Conservation (phyloP, 2,113 vertebrate species). For the Nyctereutes procyonoides region DNA sequence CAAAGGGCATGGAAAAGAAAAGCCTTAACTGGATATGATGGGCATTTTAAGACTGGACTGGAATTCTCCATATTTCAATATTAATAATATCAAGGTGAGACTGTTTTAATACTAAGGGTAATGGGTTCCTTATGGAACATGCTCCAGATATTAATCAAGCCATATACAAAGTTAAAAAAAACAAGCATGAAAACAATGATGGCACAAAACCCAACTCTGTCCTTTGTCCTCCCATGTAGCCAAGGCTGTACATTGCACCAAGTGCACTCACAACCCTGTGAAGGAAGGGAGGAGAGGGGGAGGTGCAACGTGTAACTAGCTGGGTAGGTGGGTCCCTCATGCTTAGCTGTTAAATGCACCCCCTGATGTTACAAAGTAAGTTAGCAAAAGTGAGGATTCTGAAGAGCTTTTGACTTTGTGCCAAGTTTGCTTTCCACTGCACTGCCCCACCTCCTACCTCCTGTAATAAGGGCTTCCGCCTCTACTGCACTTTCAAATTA, state of each 20-base stretch:
- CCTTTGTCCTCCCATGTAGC: no score
- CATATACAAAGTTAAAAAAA: background rate
- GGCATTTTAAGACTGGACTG: background rate
- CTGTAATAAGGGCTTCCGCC: background rate
- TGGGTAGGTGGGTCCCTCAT: background rate
- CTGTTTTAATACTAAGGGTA: background rate
- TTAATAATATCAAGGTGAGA: background rate
- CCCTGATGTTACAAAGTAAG: background rate
- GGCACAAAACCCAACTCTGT: background rate
- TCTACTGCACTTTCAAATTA: slow-evolving; percentile 66
- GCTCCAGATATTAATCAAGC: background rate
- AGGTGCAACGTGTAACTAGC: background rate
- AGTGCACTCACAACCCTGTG: background rate
- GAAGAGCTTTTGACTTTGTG: background rate
- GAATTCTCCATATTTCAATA: background rate
- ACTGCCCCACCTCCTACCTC: background rate
- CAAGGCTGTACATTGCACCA: background rate
- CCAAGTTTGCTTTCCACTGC: background rate
- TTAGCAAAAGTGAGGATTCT: background rate
- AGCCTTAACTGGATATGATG: background rate
- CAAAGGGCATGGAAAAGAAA: background rate
- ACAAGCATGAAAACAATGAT: background rate
- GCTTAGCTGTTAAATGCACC: background rate
- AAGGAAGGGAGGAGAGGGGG: background rate
- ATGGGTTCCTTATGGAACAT: background rate